These are phyloP conservation scores for Cyclina sinensis DNA, from an alignment of 1,140 invertebrate species.

Conservation along the genomic window DNA sequence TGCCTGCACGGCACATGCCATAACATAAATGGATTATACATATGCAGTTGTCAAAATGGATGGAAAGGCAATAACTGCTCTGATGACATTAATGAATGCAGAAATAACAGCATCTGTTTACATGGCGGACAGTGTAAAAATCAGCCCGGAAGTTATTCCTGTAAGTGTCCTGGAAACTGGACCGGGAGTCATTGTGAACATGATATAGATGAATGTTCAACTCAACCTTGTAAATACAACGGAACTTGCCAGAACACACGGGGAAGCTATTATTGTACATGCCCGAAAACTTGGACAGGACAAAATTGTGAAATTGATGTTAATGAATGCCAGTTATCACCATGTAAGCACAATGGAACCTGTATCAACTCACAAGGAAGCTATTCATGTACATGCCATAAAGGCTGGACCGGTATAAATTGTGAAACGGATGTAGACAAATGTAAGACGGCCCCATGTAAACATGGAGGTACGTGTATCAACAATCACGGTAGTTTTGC, in stretches of 20 bases:
- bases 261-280: neutral
- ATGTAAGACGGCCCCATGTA: conserved; percentile 7
- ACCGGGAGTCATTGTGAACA: conserved; percentile 30
- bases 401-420: conserved; percentile 43
- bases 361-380: conserved; percentile 63
- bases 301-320: conserved; percentile 48
- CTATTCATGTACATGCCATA: conserved; percentile 53
- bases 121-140: neutral
- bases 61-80: conserved; percentile 60
- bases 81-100: conserved; percentile 66
- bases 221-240: conserved; percentile 23
- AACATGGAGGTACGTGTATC: conserved; percentile 45
- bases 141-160: conserved; percentile 19
- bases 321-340: conserved; percentile 59
- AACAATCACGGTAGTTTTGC: conserved; percentile 24
- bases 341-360: conserved; percentile 60
- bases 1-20: conserved; percentile 47
- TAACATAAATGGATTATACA: conserved; percentile 60
- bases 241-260: neutral
- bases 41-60: conserved; percentile 52
- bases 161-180: conserved; percentile 30
- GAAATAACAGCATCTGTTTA: neutral
- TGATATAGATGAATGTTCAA: conserved; percentile 34
- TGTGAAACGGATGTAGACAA: conserved; percentile 65
- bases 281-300: conserved; percentile 13